phyloP scores from a whole-genome alignment of 2,888 invertebrate genomes.

The Agrotis segetum region DNA sequence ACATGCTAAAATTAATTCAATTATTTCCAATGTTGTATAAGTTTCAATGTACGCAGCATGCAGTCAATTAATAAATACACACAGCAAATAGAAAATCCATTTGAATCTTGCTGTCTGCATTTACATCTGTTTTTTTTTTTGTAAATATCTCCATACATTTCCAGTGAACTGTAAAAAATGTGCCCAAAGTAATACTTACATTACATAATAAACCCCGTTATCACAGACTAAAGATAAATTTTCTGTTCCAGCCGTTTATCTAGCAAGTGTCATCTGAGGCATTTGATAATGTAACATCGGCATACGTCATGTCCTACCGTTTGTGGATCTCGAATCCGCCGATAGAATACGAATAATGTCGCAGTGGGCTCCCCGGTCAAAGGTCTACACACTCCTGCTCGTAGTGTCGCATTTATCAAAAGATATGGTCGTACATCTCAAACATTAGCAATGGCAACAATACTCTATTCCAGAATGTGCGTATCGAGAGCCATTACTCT shows the following conservation, averaged over 20 bases:
- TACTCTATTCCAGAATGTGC: constrained; percentile 84
- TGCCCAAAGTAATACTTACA: constrained; percentile 11
- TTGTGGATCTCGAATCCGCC: constrained; percentile 62
- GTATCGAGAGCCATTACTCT: constrained; percentile 87
- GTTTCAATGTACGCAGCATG: too few relatives aligned
- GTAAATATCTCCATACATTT: background rate
- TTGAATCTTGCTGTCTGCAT: too few relatives aligned
- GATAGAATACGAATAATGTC: constrained; percentile 72
- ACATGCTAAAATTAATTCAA: background rate
- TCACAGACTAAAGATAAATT: constrained; percentile 42
- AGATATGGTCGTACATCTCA: constrained; percentile 75
- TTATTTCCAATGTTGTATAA: background rate
- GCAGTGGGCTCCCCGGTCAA: constrained; percentile 72
- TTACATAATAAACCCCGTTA: constrained; percentile 28
- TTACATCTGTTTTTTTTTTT: background rate
- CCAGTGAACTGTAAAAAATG: background rate
- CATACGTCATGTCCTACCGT: constrained; percentile 59
- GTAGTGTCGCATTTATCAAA: constrained; percentile 80
- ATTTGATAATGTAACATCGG: constrained; percentile 57
- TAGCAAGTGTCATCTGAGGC: constrained; percentile 29
- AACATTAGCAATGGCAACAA: constrained; percentile 81
- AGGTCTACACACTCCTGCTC: constrained; percentile 72
- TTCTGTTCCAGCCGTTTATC: constrained; percentile 38
- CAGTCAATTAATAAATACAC: too few relatives aligned
- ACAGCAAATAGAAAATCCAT: too few relatives aligned